phyloP scores from a whole-genome alignment of 1,140 invertebrate genomes.

The Pollicipes pollicipes region DNA sequence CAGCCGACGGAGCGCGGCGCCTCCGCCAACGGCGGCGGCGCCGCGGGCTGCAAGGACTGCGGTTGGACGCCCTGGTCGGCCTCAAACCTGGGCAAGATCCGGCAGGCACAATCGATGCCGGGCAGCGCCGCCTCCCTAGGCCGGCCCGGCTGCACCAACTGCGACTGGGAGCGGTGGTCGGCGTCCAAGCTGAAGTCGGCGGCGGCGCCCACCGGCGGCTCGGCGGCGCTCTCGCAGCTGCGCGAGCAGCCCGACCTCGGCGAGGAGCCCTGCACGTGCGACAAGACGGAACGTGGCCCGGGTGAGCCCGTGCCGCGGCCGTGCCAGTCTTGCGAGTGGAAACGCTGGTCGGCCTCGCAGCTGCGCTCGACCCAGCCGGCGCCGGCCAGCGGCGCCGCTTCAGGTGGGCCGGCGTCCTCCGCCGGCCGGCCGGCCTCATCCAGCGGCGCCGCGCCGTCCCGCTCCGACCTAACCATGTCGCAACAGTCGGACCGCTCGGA shows the following conservation, averaged over 20 bases:
- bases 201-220: too few species aligned
- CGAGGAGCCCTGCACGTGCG: too few species aligned
- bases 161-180: not conserved
- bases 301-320: too few species aligned
- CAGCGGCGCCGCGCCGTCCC: not conserved
- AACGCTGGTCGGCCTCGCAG: not conserved
- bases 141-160: not conserved
- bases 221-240: too few species aligned
- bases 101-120: not conserved
- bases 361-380: not conserved
- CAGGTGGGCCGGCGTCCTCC: too few species aligned
- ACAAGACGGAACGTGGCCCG: too few species aligned
- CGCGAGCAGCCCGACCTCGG: too few species aligned
- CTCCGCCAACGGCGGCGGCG: too few species aligned
- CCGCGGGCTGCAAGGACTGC: not conserved
- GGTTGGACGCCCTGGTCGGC: not conserved
- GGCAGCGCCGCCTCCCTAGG: too few species aligned
- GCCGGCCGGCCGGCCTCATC: too few species aligned
- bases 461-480: not conserved
- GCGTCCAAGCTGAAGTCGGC: not conserved
- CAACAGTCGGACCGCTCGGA: not conserved
- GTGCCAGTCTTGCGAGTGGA: not conserved
- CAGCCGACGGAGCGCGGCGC: too few species aligned
- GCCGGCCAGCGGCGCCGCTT: too few species aligned
- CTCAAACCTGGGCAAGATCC: not conserved